Base-by-base conservation (phyloP, 2,113 vertebrate species). In the Lycaon pictus region DNA sequence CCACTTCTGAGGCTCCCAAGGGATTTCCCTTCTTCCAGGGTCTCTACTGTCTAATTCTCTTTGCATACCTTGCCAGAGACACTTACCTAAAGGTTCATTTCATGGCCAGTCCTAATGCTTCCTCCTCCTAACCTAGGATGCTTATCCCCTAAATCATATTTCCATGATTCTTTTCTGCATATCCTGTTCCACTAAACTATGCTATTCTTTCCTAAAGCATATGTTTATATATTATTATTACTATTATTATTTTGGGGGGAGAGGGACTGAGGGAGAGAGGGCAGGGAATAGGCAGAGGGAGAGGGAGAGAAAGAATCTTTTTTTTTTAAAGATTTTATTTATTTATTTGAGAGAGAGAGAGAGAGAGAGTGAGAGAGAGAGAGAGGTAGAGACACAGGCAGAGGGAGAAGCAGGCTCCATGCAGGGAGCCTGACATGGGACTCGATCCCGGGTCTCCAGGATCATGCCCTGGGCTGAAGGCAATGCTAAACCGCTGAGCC, bases 31-130 rank as follows among this genome's bases (percentile, higher is more conserved):
- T 93, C 9, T n/a, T 62, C 17, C 0, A 81, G 11, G 7, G 37
- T 81, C 7, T n/a, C 19, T 82, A 37, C 29, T 95, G 17, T 89
- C n/a, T 83, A 77, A 67, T 60, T 37, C 10, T 15, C 76, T 95
- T 93, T 96, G 48, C 2, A 37, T 12, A 79, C 20, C 10, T 69
- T 88, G 53, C 12, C 12, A 81, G 43, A 76, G 29, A 84, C 32
- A 89, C 56, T 88, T 93, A 82, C 55, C 56, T 55, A 62, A 93
- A 83, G 12, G 4, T 93, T 95, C 7, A 67, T 87, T 91, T 93
- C 32, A 82, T 55, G 55, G 53, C 7, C 25, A 51, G 51, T 65
- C 29, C 56, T 86, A 32, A 51, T 92, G 58, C 19, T 48, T 88
- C n/a, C 29, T 91, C 53, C 79, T 48, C 25, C n/a, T 87, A n/a